Percentiles rank a stretch among this genome's conserved stretches.
These are phyloP conservation scores for Nomada ruficornis DNA, from an alignment of 2,888 invertebrate species.

Conservation along the genomic window DNA sequence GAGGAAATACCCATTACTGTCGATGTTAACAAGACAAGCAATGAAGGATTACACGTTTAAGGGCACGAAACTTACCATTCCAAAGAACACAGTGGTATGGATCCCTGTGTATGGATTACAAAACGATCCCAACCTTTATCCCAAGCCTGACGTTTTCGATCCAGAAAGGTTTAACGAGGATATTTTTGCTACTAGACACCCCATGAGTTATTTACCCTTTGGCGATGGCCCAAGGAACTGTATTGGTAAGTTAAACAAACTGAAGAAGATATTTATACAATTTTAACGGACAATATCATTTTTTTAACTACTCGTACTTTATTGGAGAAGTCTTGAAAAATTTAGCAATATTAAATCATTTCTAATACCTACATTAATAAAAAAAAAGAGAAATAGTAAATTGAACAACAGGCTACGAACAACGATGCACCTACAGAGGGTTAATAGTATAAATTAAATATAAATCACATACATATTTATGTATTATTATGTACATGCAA, in stretches of 20 bases:
- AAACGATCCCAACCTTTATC: conserved; percentile 70
- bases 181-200: conserved; percentile 64
- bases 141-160: conserved; percentile 75
- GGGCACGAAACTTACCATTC: conserved; percentile 71
- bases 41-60: conserved; percentile 71
- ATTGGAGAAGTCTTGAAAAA: no score
- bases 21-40: conserved; percentile 75
- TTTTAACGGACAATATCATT: background rate
- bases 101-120: conserved; percentile 73
- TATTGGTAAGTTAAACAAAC: conserved; percentile 72
- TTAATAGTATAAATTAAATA: no score
- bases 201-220: conserved; percentile 75
- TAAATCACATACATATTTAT: no score
- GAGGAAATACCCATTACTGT: conserved; percentile 83
- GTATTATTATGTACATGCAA: no score
- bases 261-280: background rate
- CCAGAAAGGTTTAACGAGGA: conserved; percentile 77
- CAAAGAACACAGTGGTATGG: conserved; percentile 52
- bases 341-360: no score
- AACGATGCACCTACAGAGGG: no score
- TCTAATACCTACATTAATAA: no score
- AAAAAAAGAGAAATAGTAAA: no score
- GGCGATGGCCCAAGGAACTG: conserved; percentile 81
- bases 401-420: no score
- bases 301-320: no score